Conservation (phyloP, 1,140 invertebrate genomes). For the Arctopsyche grandis region DNA sequence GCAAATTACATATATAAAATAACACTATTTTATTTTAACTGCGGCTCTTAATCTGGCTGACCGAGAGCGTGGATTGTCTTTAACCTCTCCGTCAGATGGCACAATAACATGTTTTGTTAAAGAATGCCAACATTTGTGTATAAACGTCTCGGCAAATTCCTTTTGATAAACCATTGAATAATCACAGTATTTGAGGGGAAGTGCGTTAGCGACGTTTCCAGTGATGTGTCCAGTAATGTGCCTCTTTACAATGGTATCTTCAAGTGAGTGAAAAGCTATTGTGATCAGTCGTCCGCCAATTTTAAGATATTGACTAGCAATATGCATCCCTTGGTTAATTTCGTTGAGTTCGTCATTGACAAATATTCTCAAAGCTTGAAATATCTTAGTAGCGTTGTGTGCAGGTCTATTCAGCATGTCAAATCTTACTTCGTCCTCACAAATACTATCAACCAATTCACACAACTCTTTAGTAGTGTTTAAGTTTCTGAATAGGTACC, state of each 20-base stretch:
- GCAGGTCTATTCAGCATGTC: constrained; percentile 81
- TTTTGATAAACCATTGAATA: constrained; percentile 67
- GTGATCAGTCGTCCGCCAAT: constrained; percentile 80
- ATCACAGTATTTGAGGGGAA: constrained; percentile 75
- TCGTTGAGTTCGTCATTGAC: constrained; percentile 98
- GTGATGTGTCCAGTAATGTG: constrained; percentile 83
- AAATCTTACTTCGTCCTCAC: constrained; percentile 67
- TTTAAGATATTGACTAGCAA: constrained; percentile 83
- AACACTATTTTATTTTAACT: constrained; percentile 70
- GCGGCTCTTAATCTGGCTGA: constrained; percentile 91
- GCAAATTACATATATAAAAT: neutral
- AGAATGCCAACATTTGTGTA: constrained; percentile 77
- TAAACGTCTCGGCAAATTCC: constrained; percentile 70
- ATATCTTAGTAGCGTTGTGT: constrained; percentile 91
- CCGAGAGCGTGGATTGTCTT: constrained; percentile 82
- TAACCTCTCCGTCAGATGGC: constrained; percentile 78
- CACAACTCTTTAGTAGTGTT: constrained; percentile 86
- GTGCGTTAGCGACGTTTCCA: constrained; percentile 72
- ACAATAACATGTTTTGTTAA: constrained; percentile 84
- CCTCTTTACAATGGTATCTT: constrained; percentile 95
- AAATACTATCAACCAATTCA: constrained; percentile 77
- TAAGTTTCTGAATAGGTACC: constrained; percentile 82
- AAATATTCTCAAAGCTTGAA: constrained; percentile 94
- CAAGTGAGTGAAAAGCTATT: constrained; percentile 92
- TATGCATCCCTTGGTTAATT: constrained; percentile 87